Evolutionary conservation across 2,113 vertebrate genomes (phyloP).

Genomic region (Opisthocomus hoazin): DNA sequence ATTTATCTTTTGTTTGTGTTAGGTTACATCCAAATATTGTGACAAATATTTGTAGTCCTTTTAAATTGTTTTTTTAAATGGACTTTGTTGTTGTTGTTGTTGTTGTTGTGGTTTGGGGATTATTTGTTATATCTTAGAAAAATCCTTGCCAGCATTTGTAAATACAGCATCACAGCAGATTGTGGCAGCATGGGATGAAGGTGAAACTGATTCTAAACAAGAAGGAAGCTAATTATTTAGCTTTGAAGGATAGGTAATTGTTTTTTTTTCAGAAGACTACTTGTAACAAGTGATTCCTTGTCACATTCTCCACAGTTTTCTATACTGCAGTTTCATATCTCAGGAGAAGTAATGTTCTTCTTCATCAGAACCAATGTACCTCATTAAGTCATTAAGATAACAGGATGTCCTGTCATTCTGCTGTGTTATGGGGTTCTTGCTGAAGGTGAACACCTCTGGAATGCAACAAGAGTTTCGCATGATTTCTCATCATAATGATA

Average conservation of each 20-base stretch:
- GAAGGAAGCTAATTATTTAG: neutral
- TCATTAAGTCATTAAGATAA: neutral
- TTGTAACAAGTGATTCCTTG: neutral
- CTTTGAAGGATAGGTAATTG: neutral
- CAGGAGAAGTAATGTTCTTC: neutral
- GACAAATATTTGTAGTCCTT: neutral
- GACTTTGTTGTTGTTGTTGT: neutral
- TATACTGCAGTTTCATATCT: rapidly evolving
- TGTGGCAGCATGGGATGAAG: neutral
- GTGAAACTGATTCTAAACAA: neutral
- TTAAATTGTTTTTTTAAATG: neutral
- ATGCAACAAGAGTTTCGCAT: neutral
- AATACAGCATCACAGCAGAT: neutral
- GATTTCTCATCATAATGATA: too few species aligned
- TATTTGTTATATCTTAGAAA: neutral
- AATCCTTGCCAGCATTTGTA: neutral
- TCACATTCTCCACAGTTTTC: neutral
- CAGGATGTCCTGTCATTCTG: neutral
- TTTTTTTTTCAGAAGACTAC: neutral
- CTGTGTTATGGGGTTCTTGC: neutral
- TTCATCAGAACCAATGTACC: neutral
- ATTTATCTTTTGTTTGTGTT: neutral
- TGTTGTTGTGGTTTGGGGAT: neutral
- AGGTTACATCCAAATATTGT: neutral
- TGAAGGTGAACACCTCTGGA: neutral